Evolutionary conservation across 2,113 vertebrate species (phyloP).

Genomic region (Abramis brama): DNA sequence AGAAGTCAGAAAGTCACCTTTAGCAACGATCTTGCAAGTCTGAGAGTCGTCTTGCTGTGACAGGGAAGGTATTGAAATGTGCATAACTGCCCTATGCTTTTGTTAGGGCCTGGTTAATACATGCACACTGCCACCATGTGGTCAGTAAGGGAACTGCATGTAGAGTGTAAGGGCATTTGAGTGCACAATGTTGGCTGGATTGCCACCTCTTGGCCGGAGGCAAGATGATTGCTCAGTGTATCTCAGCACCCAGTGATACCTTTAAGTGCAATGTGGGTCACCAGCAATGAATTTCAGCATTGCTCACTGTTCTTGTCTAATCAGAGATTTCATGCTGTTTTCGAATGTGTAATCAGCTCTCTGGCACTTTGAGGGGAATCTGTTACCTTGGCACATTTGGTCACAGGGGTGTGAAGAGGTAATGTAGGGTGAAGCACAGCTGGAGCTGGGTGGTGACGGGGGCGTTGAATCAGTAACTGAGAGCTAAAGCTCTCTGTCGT

Average conservation of each 20-base stretch:
- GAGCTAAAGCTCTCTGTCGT: constrained; percentile 14
- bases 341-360: not conserved
- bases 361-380: not conserved
- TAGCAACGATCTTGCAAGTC: not conserved
- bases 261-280: constrained; percentile 20
- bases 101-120: not conserved
- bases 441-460: not conserved
- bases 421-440: constrained; percentile 34
- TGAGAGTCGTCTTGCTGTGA: not conserved
- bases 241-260: constrained; percentile 14
- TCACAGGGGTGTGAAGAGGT: constrained; percentile 18
- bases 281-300: not conserved
- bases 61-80: not conserved
- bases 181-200: constrained; percentile 2
- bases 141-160: constrained; percentile 4
- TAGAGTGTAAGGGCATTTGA: not conserved
- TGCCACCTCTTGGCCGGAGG: not conserved
- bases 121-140: constrained; percentile 55
- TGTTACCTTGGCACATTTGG: constrained; percentile 13
- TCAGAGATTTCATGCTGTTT: constrained; percentile 6
- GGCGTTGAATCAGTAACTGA: not conserved
- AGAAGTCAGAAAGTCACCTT: not conserved
- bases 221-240: not conserved
- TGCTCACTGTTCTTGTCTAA: not conserved
- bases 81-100: not conserved